Percentiles rank a stretch among this genome's conserved stretches.
Evolutionary conservation across 2,888 invertebrate genomes (phyloP).

Genomic region (Lasioglossum malachurum): DNA sequence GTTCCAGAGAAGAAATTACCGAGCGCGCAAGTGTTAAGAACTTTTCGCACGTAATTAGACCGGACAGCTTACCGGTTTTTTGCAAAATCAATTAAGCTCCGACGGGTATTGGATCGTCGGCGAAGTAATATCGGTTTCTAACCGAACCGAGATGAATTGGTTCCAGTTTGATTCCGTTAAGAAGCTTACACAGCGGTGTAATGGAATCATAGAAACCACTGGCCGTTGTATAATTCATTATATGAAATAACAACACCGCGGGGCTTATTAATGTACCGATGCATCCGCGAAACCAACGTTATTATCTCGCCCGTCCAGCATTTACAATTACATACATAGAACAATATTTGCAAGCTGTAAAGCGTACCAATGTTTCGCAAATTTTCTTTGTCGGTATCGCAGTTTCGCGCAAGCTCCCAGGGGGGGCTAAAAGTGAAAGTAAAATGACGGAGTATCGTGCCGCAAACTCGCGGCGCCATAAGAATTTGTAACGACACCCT

Average conservation of each 20-base stretch:
- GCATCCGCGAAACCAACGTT: background rate
- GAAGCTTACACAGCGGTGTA: background rate
- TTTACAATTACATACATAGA: background rate
- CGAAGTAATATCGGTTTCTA: background rate
- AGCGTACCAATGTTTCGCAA: background rate
- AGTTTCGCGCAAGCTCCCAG: background rate
- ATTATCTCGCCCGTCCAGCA: background rate
- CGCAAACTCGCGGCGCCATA: background rate
- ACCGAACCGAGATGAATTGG: background rate
- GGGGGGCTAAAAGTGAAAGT: background rate
- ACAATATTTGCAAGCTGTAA: background rate
- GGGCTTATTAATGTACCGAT: background rate
- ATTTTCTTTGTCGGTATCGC: background rate
- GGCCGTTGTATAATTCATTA: background rate
- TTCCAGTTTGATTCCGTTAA: slow-evolving; percentile 1
- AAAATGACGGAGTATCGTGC: background rate
- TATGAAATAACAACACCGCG: background rate
- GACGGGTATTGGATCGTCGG: background rate
- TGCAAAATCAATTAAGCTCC: slow-evolving; percentile 2
- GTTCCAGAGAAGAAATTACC: background rate
- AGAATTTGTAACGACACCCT: slow-evolving; percentile 3
- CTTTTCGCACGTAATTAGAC: background rate
- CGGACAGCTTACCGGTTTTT: background rate
- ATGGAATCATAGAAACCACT: background rate
- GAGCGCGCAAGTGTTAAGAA: background rate